Evolutionary conservation across 2,113 vertebrate species (phyloP).

Genomic region (Cinclus cinclus): DNA sequence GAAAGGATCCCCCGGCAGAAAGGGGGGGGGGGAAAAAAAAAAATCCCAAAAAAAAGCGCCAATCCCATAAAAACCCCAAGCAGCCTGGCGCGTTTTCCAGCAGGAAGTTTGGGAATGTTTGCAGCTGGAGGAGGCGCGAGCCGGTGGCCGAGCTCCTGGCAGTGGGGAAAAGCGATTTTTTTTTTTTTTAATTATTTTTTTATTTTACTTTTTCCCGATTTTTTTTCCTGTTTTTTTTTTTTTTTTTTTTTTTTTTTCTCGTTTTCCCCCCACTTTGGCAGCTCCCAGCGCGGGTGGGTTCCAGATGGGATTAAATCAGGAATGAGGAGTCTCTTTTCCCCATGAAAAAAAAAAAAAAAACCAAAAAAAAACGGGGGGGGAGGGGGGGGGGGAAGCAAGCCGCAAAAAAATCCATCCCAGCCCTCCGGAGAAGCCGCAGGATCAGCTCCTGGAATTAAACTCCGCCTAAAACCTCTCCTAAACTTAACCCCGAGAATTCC

Average conservation of each 20-base stretch:
- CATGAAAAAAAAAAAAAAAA: background rate
- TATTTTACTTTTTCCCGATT: background rate
- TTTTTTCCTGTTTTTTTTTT: background rate
- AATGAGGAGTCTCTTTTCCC: background rate
- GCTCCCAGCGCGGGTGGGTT: background rate
- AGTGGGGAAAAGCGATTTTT: background rate
- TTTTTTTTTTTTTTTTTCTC: background rate
- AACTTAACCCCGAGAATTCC: background rate
- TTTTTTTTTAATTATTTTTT: no score
- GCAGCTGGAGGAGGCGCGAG: background rate
- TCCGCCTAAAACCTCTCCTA: background rate
- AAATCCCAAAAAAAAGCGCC: background rate
- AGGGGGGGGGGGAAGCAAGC: background rate
- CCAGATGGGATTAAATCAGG: background rate
- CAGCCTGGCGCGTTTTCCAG: background rate
- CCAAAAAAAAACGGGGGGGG: no score
- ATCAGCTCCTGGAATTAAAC: background rate
- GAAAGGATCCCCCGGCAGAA: background rate
- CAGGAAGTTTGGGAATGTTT: background rate
- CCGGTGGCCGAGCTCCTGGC: background rate
- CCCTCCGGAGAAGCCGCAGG: background rate
- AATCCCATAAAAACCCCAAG: background rate
- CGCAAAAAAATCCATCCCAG: background rate
- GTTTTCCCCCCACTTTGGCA: rapidly evolving
- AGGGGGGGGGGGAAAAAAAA: background rate